These are phyloP conservation scores for Orthonyx spaldingii DNA, from an alignment of 2,113 vertebrate species.

Conservation along the genomic window DNA sequence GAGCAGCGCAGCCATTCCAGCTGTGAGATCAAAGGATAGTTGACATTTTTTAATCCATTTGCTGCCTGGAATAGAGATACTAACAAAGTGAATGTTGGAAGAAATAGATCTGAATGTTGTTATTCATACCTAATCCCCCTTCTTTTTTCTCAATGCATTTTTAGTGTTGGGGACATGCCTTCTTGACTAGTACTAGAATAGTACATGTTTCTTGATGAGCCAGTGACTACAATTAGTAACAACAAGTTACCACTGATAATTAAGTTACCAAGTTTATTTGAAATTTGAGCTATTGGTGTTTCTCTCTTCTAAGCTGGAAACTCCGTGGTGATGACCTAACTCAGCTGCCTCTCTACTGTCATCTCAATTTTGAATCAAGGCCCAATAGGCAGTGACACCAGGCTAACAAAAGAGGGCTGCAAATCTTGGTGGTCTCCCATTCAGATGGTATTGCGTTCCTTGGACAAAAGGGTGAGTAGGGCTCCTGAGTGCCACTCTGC, in stretches of 20 bases:
- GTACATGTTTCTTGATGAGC: neutral
- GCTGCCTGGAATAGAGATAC: neutral
- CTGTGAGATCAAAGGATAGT: neutral
- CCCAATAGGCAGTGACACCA: slow-evolving; percentile 38
- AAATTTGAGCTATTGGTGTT: neutral
- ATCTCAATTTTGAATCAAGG: slow-evolving; percentile 18
- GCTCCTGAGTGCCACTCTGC: slow-evolving; percentile 43
- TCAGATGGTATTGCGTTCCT: slow-evolving; percentile 45
- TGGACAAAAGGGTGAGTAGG: slow-evolving; percentile 39
- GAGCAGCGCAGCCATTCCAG: neutral
- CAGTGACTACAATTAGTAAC: neutral
- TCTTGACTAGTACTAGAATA: neutral
- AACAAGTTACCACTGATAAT: neutral
- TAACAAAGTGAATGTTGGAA: neutral
- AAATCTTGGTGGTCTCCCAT: slow-evolving; percentile 64
- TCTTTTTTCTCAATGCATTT: neutral
- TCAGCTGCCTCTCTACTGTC: neutral
- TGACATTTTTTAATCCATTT: neutral
- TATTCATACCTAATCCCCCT: neutral
- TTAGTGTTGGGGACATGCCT: neutral
- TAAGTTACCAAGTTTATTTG: neutral
- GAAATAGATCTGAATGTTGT: neutral
- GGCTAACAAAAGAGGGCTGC: slow-evolving; percentile 40
- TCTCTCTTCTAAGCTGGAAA: neutral
- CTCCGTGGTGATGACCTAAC: neutral